Percentiles rank a stretch among this genome's conserved stretches.
phyloP scores from a whole-genome alignment of 2,888 invertebrate genomes.

The Sturmia bella region DNA sequence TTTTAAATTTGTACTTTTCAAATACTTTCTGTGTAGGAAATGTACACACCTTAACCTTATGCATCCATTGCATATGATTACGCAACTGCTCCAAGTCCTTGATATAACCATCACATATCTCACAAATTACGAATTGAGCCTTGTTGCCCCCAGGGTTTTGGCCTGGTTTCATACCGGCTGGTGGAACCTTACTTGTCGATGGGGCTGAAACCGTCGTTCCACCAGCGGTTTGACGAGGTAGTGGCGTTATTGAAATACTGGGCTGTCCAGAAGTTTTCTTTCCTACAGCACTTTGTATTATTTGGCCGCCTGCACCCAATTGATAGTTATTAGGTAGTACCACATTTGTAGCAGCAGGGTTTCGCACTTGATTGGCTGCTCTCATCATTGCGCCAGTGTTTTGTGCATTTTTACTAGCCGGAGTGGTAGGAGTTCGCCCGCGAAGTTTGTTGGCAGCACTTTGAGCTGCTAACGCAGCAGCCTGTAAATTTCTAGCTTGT shows the following conservation, averaged over 20 bases:
- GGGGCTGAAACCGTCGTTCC: conserved; percentile 79
- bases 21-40: neutral
- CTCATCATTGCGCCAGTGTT: conserved; percentile 74
- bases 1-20: neutral
- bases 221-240: conserved; percentile 86
- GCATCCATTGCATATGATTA: conserved; percentile 99
- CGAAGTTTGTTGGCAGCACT: conserved; percentile 79
- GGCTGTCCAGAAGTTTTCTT: conserved; percentile 85
- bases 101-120: conserved; percentile 98
- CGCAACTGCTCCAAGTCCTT: conserved; percentile 96
- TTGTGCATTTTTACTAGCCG: conserved; percentile 74
- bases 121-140: conserved; percentile 95
- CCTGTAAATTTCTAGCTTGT: conserved; percentile 79
- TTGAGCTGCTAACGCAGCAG: conserved; percentile 79
- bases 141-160: conserved; percentile 83
- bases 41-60: conserved; percentile 89
- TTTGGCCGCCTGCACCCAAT: conserved; percentile 79
- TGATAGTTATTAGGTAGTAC: conserved; percentile 81
- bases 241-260: conserved; percentile 94
- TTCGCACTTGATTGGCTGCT: conserved; percentile 76
- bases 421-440: conserved; percentile 77
- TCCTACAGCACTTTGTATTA: conserved; percentile 76
- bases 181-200: conserved; percentile 80
- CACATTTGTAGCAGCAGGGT: conserved; percentile 77
- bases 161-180: conserved; percentile 83